Evolutionary conservation across 2,113 vertebrate genomes (phyloP).

Genomic region (Rhodinocichla rosea): DNA sequence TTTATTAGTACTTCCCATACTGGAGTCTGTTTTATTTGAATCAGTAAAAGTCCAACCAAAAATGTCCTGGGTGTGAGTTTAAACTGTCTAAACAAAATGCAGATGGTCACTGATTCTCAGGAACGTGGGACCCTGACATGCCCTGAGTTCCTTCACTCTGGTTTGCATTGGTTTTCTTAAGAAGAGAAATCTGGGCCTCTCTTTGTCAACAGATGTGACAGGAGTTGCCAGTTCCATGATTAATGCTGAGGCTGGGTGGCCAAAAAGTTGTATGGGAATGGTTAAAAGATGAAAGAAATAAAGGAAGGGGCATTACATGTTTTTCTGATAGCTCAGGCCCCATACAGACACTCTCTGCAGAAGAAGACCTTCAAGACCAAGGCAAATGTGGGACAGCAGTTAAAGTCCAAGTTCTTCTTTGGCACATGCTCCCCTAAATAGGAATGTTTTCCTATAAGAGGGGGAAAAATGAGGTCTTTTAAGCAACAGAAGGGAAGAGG

Average conservation of each 20-base stretch:
- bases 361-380: not conserved
- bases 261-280: not conserved
- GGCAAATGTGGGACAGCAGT: not conserved
- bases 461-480: not conserved
- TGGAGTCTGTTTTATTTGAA: not conserved
- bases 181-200: not conserved
- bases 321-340: not conserved
- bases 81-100: not conserved
- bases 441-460: not conserved
- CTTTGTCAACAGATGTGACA: not conserved
- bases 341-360: not conserved
- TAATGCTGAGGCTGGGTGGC: not conserved
- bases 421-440: not conserved
- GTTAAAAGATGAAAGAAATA: not conserved
- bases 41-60: not conserved
- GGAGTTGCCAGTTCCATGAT: not conserved
- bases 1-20: not conserved
- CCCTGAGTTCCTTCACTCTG: not conserved
- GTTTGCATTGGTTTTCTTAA: not conserved
- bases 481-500: slow-evolving; percentile 38
- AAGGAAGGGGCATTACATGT: not conserved
- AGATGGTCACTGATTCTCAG: not conserved
- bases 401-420: not conserved
- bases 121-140: not conserved
- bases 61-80: not conserved